A percentile compares a stretch with the other conserved stretches of the same genome.
Conservation (phyloP, 2,113 vertebrate genomes). For the Crotalus horridus region DNA sequence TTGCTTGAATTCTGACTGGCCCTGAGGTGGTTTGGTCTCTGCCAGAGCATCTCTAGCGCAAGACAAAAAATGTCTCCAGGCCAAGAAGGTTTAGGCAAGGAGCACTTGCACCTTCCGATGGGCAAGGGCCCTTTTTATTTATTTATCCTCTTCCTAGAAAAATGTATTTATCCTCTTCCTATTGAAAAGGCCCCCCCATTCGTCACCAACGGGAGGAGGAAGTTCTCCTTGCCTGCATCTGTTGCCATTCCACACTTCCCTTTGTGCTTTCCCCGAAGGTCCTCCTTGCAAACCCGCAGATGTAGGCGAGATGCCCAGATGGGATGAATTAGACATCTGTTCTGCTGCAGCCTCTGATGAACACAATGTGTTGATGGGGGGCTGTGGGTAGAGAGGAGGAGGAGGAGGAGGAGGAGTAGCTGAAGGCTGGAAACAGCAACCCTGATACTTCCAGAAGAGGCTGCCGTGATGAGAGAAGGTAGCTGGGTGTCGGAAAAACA, state of each 20-base stretch:
- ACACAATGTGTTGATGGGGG: neutral
- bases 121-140: neutral
- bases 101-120: neutral
- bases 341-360: neutral
- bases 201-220: neutral
- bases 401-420: neutral
- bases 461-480: neutral
- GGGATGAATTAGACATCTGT: neutral
- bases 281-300: neutral
- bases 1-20: neutral
- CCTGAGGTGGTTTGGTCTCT: neutral
- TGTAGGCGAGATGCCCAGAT: neutral
- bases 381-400: neutral
- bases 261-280: neutral
- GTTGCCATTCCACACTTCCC: neutral
- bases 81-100: neutral
- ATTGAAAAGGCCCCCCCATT: too few relatives aligned
- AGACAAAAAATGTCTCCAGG: neutral
- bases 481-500: neutral
- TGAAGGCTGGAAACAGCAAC: neutral
- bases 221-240: neutral
- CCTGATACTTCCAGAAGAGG: too few relatives aligned
- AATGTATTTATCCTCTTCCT: neutral
- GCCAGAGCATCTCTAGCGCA: neutral
- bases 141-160: neutral